Conservation (phyloP, 2,797 vertebrate species). For the Sciurus vulgaris region DNA sequence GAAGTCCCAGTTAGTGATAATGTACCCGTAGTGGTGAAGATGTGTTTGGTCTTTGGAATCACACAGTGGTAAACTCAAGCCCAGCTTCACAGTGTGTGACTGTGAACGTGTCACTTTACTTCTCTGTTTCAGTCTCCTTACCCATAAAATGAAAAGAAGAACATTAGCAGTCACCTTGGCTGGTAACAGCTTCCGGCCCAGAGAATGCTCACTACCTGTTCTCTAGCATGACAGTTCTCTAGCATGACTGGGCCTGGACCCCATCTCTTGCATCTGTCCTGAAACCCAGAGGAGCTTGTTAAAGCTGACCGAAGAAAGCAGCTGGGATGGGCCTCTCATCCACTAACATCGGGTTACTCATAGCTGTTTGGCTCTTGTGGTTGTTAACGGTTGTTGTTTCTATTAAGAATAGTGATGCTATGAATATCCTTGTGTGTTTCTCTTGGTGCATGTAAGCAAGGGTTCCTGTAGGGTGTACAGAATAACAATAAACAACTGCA, state of each 20-base stretch:
- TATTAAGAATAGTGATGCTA: constrained; percentile 20
- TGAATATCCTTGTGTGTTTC: constrained; percentile 63
- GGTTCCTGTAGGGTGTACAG: constrained; percentile 37
- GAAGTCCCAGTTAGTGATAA: neutral
- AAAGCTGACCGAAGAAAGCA: neutral
- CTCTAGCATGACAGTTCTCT: neutral
- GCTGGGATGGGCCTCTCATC: neutral
- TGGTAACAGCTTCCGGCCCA: neutral
- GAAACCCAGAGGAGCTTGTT: neutral
- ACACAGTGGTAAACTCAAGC: neutral
- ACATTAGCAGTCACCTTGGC: neutral
- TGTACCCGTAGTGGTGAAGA: neutral
- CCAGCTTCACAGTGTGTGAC: neutral
- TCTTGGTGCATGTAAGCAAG: neutral
- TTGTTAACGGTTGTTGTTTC: constrained; percentile 34
- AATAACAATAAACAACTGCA: neutral
- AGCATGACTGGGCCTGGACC: neutral
- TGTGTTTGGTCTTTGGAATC: neutral
- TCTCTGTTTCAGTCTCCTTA: neutral
- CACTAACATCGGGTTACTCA: constrained; percentile 38
- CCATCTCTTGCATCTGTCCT: neutral
- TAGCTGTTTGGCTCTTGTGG: constrained; percentile 65
- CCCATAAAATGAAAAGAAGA: neutral
- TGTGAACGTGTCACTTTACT: neutral
- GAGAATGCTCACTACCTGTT: neutral